phyloP scores from a whole-genome alignment of 2,888 invertebrate species.

The Heteromurus nitidus region DNA sequence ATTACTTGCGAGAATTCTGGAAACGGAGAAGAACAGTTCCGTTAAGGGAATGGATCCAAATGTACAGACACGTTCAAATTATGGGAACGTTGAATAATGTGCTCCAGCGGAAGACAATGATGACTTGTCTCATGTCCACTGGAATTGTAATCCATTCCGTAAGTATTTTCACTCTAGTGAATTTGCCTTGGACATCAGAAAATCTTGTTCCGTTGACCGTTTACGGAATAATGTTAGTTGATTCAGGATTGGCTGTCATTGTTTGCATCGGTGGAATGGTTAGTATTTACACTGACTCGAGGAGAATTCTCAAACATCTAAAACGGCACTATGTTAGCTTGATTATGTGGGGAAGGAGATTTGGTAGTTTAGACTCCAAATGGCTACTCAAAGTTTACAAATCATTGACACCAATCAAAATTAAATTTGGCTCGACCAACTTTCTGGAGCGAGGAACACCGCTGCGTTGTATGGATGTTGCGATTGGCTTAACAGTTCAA shows the following conservation, averaged over 20 bases:
- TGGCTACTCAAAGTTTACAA: background rate
- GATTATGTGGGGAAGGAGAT: background rate
- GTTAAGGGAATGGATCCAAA: background rate
- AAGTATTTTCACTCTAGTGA: background rate
- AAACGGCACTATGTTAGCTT: background rate
- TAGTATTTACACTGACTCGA: background rate
- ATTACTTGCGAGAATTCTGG: background rate
- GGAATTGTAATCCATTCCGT: background rate
- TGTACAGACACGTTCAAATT: slow-evolving; percentile 13
- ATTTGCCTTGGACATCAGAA: background rate
- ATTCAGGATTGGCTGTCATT: background rate
- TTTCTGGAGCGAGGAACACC: slow-evolving; percentile 15
- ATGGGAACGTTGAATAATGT: background rate
- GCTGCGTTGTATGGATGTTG: background rate
- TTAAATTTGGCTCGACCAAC: slow-evolving; percentile 14
- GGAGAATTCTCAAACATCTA: background rate
- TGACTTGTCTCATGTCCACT: background rate
- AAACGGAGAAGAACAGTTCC: too few species aligned
- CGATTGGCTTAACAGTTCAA: background rate
- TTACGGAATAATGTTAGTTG: background rate
- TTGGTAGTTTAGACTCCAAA: too few species aligned
- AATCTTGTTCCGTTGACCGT: background rate
- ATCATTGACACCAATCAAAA: slow-evolving; percentile 5
- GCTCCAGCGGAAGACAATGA: background rate
- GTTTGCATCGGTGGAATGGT: slow-evolving; percentile 21